Conservation (phyloP, 2,888 invertebrate genomes). For the Taenaris catops region DNA sequence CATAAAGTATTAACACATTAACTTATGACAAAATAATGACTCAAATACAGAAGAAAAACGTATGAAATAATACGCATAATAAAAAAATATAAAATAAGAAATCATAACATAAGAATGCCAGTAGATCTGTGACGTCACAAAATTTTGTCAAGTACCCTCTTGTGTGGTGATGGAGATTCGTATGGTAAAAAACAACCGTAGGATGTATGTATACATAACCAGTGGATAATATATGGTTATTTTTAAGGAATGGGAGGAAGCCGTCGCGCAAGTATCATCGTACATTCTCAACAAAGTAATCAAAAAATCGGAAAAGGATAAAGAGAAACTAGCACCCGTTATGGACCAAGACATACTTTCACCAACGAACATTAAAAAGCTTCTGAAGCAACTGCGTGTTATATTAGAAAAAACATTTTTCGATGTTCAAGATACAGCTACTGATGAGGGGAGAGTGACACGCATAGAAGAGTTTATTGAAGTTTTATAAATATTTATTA, state of each 20-base stretch:
- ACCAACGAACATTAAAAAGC: conserved; percentile 60
- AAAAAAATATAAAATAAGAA: no score
- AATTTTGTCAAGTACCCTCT: no score
- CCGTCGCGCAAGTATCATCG: conserved; percentile 82
- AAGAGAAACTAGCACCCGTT: conserved; percentile 75
- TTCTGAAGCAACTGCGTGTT: conserved; percentile 57
- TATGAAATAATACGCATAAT: no score
- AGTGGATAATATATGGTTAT: no score
- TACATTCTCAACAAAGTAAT: conserved; percentile 82
- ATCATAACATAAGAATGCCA: no score
- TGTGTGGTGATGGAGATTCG: no score
- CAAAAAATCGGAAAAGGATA: conserved; percentile 83
- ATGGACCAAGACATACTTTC: conserved; percentile 66
- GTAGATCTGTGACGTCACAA: no score
- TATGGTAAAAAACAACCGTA: no score
- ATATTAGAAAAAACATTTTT: conserved; percentile 54
- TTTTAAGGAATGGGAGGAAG: conserved; percentile 89
- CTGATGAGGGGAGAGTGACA: conserved; percentile 32
- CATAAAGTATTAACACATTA: no score
- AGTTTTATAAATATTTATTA: conserved; percentile 45
- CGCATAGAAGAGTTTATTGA: conserved; percentile 68
- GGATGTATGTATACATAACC: no score
- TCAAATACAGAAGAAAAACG: no score
- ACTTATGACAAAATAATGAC: no score
- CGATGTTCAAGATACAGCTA: conserved; percentile 32